phyloP scores from a whole-genome alignment of 2,888 invertebrate species.

The Calliphora vomitoria region DNA sequence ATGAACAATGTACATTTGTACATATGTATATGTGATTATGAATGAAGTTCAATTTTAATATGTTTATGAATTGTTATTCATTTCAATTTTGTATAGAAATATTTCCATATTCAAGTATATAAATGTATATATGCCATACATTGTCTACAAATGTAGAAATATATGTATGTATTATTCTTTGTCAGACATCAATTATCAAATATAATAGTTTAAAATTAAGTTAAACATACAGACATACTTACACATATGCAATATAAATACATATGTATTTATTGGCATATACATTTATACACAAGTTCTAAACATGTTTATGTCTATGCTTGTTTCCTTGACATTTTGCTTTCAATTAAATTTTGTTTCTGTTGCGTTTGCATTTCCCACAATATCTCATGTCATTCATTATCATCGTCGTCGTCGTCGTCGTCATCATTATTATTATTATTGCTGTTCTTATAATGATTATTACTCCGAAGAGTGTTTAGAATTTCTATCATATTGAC shows the following conservation, averaged over 20 bases:
- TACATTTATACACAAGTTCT: not conserved
- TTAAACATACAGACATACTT: not conserved
- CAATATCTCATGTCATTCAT: slow-evolving; percentile 41
- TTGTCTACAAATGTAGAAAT: slow-evolving; percentile 29
- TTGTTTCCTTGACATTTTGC: slow-evolving; percentile 65
- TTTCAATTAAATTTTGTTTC: slow-evolving; percentile 69
- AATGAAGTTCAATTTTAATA: slow-evolving; percentile 63
- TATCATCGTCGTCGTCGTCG: slow-evolving; percentile 30
- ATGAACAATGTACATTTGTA: too few species aligned
- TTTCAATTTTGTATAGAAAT: slow-evolving; percentile 48
- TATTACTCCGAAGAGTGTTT: not conserved
- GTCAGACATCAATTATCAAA: slow-evolving; percentile 71
- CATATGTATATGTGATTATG: slow-evolving; percentile 2
- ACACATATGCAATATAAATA: not conserved
- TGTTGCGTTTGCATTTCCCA: slow-evolving; percentile 64
- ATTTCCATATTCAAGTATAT: slow-evolving; percentile 4
- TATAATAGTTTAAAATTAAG: slow-evolving; percentile 70
- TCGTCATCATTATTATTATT: slow-evolving; percentile 20
- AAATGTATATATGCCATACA: slow-evolving; percentile 5
- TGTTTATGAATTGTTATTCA: slow-evolving; percentile 63
- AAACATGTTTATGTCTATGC: slow-evolving; percentile 11
- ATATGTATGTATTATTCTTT: slow-evolving; percentile 28
- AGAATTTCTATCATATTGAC: not conserved
- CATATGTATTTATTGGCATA: not conserved
- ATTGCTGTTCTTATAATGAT: slow-evolving; percentile 3